Percentiles rank a stretch among this genome's conserved stretches.
Conservation (phyloP, 1,140 invertebrate species). For the Drosophila tropicalis region DNA sequence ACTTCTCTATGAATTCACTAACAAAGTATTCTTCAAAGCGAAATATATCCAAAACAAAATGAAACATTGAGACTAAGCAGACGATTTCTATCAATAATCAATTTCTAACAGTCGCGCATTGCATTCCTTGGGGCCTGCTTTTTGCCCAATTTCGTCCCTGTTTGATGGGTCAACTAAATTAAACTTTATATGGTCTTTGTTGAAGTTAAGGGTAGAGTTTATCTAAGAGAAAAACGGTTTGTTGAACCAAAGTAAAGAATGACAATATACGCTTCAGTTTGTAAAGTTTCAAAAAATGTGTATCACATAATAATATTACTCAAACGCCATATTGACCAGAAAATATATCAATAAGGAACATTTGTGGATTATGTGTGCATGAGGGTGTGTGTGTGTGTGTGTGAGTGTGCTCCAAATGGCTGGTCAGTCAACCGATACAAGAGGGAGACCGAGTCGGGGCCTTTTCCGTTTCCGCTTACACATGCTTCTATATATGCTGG, state of each 20-base stretch:
- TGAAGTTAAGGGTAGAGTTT: background rate
- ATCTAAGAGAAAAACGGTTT: background rate
- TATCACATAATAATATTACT: conserved; percentile 19
- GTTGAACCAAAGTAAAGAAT: background rate
- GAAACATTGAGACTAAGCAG: too few species aligned
- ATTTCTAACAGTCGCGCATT: too few species aligned
- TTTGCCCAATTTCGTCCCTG: background rate
- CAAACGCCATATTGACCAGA: conserved; percentile 12
- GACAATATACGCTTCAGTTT: background rate
- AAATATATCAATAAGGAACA: conserved; percentile 18
- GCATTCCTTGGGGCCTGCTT: background rate
- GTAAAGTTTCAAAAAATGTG: background rate
- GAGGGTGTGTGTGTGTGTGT: conserved; percentile 20
- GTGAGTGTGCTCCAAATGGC: conserved; percentile 45
- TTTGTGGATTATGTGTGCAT: conserved; percentile 19
- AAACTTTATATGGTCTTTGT: background rate
- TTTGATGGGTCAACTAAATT: background rate
- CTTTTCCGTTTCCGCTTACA: conserved; percentile 66
- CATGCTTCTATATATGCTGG: conserved; percentile 39
- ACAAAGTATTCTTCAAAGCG: too few species aligned
- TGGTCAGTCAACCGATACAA: conserved; percentile 58
- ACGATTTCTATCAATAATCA: too few species aligned
- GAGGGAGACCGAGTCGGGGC: conserved; percentile 37
- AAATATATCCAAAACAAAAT: too few species aligned
- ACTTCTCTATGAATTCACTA: too few species aligned